Evolutionary conservation across 2,888 invertebrate species (phyloP), one percentile per base, ranked within the genome.

Genomic region (Lochmaea crataegi): DNA sequence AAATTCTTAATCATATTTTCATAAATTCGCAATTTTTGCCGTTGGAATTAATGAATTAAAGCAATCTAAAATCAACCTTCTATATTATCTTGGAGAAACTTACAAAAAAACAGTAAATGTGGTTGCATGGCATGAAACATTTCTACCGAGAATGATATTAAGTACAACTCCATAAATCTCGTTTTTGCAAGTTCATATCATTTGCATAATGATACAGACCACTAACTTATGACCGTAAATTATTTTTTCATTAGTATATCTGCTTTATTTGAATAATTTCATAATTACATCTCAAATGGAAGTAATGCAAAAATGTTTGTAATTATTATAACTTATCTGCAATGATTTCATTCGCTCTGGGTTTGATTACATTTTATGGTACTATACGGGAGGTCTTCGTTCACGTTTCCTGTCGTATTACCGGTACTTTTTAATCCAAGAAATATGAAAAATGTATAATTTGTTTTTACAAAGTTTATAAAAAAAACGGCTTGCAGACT

Each of bases 171-270:
- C 73, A 75, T 75, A 75, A 76, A 76, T 75, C 67, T 67, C 58
- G 22, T 76, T 73, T 76, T 75, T 73, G 73, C 75, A 73, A 68
- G 71, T 69, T 73, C 72, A 66, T 75, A 76, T 72, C 67, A 76
- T 76, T 76, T 76, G 70, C 76, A 76, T 76, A 76, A 76, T 76
- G 76, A 73, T 69, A 67, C 73, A 72, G 69, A 70, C 71, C 63
- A 76, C 74, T 72, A 70, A 72, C 72, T n/a, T 73, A 68, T 63
- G 69, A 65, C 51, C 70, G 68, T 73, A 73, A 74, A 76, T 76
- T 71, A 68, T 71, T 76, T 75, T 73, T 75, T 76, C 66, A 53
- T 63, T 38, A 10, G 14, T 65, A 18, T 53, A 51, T 38, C 45
- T 42, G 63, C 51, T 65, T 69, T 65, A 65, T 66, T 73, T 61